phyloP scores from a whole-genome alignment of 2,888 invertebrate genomes.

The Rotaria magnacalcarata region DNA sequence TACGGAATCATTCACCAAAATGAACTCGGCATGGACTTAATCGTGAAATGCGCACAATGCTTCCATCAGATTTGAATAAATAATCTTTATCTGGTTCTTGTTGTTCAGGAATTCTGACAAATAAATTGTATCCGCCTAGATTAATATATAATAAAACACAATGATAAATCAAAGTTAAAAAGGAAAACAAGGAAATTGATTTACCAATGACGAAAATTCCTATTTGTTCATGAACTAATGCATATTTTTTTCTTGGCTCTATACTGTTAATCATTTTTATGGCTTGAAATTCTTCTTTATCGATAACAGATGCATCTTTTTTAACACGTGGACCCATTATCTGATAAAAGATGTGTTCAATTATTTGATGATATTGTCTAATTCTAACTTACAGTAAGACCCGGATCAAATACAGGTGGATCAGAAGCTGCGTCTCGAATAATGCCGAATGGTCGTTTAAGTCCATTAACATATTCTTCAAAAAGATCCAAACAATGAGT shows the following conservation, averaged over 20 bases:
- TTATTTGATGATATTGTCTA: not conserved
- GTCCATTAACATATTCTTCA: not conserved
- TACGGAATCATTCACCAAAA: not conserved
- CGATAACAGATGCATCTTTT: not conserved
- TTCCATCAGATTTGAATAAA: not conserved
- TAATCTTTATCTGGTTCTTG: not conserved
- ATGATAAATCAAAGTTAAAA: not conserved
- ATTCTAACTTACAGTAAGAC: not conserved
- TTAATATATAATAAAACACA: not conserved
- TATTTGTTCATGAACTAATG: not conserved
- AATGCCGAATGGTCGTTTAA: not conserved
- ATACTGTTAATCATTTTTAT: not conserved
- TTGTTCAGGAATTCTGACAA: not conserved
- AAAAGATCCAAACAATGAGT: not conserved
- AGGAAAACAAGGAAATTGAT: not conserved
- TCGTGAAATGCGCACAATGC: not conserved
- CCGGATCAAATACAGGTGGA: not conserved
- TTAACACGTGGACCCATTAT: not conserved
- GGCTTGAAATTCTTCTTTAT: not conserved
- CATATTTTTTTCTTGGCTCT: conserved; percentile 26
- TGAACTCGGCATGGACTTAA: not conserved
- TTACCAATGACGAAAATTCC: conserved; percentile 2
- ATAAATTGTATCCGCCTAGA: not conserved
- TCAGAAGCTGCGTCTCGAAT: not conserved
- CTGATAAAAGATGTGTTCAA: not conserved